These are phyloP conservation scores for Zosterops borbonicus DNA, from an alignment of 2,113 vertebrate genomes.

Conservation along the genomic window DNA sequence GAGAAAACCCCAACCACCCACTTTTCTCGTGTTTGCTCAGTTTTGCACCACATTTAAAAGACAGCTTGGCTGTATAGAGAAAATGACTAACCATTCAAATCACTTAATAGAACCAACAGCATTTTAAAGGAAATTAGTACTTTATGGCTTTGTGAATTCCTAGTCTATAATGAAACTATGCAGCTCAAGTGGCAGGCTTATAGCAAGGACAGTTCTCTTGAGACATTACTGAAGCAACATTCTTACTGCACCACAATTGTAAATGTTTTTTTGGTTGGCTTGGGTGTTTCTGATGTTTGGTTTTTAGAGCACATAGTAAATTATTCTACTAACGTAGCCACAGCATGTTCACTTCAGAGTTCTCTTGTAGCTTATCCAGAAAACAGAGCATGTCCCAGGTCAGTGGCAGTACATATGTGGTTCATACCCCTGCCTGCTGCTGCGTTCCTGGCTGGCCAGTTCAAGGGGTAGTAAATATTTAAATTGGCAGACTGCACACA, in stretches of 20 bases:
- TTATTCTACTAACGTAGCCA: not conserved
- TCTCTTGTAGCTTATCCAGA: not conserved
- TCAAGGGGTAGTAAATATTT: conserved; percentile 59
- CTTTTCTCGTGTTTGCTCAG: not conserved
- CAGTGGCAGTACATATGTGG: not conserved
- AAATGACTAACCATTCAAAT: not conserved
- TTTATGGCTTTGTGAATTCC: not conserved
- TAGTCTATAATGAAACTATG: not conserved
- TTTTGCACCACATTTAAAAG: not conserved
- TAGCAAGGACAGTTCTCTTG: not conserved
- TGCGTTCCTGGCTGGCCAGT: not conserved
- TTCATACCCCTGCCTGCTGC: not conserved
- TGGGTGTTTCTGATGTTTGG: not conserved
- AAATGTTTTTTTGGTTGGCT: not conserved
- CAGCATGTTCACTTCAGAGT: not conserved
- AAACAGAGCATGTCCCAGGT: not conserved
- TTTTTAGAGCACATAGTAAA: not conserved
- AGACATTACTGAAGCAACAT: not conserved
- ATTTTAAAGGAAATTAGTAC: not conserved
- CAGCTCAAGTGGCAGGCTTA: not conserved
- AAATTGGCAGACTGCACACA: conserved; percentile 39
- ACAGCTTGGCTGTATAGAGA: not conserved
- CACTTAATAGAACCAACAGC: not conserved
- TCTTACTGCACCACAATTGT: not conserved
- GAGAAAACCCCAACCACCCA: not conserved